Conservation (phyloP, 2,888 invertebrate genomes). For the Amorpha juglandis region DNA sequence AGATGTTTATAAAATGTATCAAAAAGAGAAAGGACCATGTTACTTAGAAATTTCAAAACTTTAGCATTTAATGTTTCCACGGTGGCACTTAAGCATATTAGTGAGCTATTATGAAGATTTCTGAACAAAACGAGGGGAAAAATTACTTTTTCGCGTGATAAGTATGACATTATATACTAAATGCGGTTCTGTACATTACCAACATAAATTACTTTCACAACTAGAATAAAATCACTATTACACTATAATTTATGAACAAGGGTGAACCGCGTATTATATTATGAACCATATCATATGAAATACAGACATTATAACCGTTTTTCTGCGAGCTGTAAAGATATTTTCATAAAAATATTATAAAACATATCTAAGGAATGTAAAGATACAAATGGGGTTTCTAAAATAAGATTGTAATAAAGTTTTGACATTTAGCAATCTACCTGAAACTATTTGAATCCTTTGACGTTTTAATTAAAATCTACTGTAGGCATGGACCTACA, state of each 20-base stretch:
- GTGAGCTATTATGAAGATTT: too few species aligned
- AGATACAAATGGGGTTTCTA: too few species aligned
- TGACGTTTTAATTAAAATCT: too few species aligned
- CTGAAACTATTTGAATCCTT: too few species aligned
- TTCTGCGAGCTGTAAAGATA: too few species aligned
- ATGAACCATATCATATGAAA: not conserved
- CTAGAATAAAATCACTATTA: conserved; percentile 33
- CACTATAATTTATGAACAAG: conserved; percentile 18
- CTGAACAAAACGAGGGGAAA: conserved; percentile 51
- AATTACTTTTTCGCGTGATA: conserved; percentile 55
- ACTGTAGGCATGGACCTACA: too few species aligned
- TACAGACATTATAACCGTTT: not conserved
- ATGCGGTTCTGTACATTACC: conserved; percentile 52
- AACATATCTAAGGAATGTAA: too few species aligned
- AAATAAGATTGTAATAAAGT: too few species aligned
- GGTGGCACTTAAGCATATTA: conserved; percentile 58
- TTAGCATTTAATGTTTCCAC: conserved; percentile 39
- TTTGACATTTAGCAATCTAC: too few species aligned
- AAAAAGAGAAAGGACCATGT: too few species aligned
- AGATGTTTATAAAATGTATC: too few species aligned
- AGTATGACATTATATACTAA: conserved; percentile 47
- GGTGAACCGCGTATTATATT: not conserved
- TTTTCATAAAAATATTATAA: too few species aligned
- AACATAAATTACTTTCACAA: conserved; percentile 42
- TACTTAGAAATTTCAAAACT: not conserved